Conservation (phyloP, 2,113 vertebrate genomes). For the Mustelus asterias region DNA sequence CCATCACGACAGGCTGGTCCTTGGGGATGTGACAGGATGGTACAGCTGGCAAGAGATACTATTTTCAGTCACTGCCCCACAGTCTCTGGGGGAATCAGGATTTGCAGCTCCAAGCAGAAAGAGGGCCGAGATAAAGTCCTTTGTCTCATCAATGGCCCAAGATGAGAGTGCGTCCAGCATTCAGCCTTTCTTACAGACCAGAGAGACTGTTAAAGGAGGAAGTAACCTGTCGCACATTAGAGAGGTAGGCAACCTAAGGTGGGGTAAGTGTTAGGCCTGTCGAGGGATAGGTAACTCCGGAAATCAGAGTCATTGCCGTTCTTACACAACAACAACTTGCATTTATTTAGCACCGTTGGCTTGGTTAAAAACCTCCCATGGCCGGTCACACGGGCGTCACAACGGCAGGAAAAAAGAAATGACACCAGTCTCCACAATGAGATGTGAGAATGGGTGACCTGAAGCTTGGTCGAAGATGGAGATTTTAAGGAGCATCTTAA, state of each 20-base stretch:
- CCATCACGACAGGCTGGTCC: constrained; percentile 4
- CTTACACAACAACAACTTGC: not conserved
- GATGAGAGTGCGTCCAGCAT: not conserved
- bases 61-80: not conserved
- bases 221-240: not conserved
- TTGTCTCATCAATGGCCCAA: not conserved
- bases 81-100: not conserved
- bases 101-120: not conserved
- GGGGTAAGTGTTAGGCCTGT: not conserved
- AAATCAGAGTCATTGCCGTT: not conserved
- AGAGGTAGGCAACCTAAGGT: not conserved
- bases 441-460: not conserved
- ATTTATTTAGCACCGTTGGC: not conserved
- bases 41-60: not conserved
- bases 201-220: not conserved
- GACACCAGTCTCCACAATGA: not conserved
- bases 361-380: not conserved
- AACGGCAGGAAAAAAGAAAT: too few species aligned
- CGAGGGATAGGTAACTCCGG: not conserved
- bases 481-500: not conserved
- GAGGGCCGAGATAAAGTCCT: not conserved
- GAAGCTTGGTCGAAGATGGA: not conserved
- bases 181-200: not conserved
- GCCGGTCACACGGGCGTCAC: not conserved
- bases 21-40: not conserved